Conservation (phyloP, 2,888 invertebrate genomes). For the Scotopteryx bipunctaria region DNA sequence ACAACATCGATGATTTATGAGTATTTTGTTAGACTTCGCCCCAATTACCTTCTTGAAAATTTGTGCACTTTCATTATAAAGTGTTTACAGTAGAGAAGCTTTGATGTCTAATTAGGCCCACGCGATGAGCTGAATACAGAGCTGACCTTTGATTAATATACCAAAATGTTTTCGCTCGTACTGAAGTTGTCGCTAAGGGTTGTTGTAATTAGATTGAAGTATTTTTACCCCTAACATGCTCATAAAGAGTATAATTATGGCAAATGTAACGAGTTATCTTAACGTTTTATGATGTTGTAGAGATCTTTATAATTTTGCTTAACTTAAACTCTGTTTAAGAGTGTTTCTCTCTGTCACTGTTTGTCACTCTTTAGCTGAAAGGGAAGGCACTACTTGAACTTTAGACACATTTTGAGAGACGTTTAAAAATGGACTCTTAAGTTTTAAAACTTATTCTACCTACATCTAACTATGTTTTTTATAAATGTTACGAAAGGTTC, state of each 20-base stretch:
- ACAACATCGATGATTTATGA: constrained; percentile 71
- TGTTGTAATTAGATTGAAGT: constrained; percentile 12
- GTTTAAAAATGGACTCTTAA: too few species aligned
- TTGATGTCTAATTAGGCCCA: constrained; percentile 77
- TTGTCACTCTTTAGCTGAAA: too few species aligned
- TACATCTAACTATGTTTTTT: too few species aligned
- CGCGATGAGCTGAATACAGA: constrained; percentile 49
- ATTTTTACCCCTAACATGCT: neutral
- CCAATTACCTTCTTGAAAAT: constrained; percentile 76
- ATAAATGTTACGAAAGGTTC: too few species aligned
- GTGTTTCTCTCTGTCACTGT: too few species aligned
- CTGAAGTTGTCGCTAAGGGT: constrained; percentile 2
- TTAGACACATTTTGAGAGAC: too few species aligned
- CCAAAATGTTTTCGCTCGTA: constrained; percentile 30
- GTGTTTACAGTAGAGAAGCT: constrained; percentile 64
- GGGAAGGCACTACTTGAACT: too few species aligned
- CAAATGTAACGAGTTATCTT: neutral
- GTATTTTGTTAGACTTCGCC: constrained; percentile 72
- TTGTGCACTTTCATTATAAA: constrained; percentile 75
- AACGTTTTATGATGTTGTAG: too few species aligned
- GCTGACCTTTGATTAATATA: constrained; percentile 69
- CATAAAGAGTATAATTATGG: neutral
- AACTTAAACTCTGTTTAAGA: too few species aligned
- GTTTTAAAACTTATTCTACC: too few species aligned
- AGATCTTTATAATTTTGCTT: too few species aligned